phyloP scores from a whole-genome alignment of 2,113 vertebrate genomes.

The Carassius gibelio region DNA sequence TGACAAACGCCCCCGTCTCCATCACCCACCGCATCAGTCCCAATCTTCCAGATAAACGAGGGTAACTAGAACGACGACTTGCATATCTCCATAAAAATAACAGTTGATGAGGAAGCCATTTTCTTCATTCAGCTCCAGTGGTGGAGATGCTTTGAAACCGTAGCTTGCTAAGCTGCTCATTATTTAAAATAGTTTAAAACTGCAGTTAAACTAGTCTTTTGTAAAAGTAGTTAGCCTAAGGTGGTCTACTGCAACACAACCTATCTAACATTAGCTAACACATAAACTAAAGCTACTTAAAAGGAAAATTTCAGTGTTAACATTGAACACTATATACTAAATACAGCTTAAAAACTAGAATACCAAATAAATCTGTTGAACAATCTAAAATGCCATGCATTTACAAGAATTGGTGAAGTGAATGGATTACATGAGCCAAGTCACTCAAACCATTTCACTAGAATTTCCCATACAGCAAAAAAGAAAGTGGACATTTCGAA shows the following conservation, averaged over 20 bases:
- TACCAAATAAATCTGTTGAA: not conserved
- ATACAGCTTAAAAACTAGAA: not conserved
- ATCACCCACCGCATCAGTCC: slow-evolving; percentile 35
- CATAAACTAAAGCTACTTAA: not conserved
- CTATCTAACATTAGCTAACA: not conserved
- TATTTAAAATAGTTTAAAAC: not conserved
- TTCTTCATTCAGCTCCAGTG: not conserved
- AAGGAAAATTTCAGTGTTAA: not conserved
- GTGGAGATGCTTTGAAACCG: not conserved
- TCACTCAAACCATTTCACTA: not conserved
- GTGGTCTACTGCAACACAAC: not conserved
- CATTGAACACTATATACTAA: not conserved
- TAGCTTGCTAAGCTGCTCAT: not conserved
- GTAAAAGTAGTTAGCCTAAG: not conserved
- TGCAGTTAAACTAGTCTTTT: not conserved
- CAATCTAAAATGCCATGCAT: not conserved
- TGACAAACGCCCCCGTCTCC: slow-evolving; percentile 23
- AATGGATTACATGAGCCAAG: not conserved
- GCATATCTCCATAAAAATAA: slow-evolving; percentile 35
- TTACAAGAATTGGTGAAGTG: not conserved
- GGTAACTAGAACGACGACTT: slow-evolving; percentile 24
- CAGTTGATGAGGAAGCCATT: not conserved
- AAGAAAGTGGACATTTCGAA: too few species aligned
- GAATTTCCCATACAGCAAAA: not conserved
- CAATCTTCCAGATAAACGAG: slow-evolving; percentile 55